Conservation (phyloP, 2,888 invertebrate species). For the Scaptomyza cyrtandrae region DNA sequence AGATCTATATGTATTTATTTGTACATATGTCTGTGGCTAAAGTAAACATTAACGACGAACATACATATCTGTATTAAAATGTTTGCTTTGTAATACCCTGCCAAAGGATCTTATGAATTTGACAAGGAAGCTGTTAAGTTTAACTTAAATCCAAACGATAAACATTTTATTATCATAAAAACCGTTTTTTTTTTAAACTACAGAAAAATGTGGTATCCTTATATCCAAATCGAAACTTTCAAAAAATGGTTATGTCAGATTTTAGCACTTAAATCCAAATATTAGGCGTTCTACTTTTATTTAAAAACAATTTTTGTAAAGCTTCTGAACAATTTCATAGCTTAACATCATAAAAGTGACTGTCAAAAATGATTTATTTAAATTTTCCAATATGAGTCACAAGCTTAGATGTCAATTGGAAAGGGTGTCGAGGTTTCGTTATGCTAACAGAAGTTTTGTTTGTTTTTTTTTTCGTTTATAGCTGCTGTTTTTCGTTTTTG, state of each 20-base stretch:
- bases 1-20: background rate
- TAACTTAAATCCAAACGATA: no score
- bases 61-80: slow-evolving; percentile 3
- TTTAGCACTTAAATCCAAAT: no score
- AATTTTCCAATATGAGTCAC: background rate
- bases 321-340: no score
- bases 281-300: no score
- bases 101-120: background rate
- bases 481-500: slow-evolving; percentile 44
- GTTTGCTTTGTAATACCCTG: slow-evolving; percentile 33
- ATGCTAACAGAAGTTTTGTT: background rate
- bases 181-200: no score
- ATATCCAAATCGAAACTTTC: no score
- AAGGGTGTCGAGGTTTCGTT: slow-evolving; percentile 30
- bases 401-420: background rate
- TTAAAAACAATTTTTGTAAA: no score
- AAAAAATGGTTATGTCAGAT: no score
- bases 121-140: background rate
- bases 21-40: background rate
- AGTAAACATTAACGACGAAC: slow-evolving; percentile 45
- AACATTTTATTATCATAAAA: no score
- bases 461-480: background rate
- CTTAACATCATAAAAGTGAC: no score
- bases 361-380: background rate
- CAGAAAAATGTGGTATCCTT: no score